Percentiles rank a stretch among this genome's conserved stretches.
Evolutionary conservation across 2,113 vertebrate genomes (phyloP).

Genomic region (Dolichotis patagonum): DNA sequence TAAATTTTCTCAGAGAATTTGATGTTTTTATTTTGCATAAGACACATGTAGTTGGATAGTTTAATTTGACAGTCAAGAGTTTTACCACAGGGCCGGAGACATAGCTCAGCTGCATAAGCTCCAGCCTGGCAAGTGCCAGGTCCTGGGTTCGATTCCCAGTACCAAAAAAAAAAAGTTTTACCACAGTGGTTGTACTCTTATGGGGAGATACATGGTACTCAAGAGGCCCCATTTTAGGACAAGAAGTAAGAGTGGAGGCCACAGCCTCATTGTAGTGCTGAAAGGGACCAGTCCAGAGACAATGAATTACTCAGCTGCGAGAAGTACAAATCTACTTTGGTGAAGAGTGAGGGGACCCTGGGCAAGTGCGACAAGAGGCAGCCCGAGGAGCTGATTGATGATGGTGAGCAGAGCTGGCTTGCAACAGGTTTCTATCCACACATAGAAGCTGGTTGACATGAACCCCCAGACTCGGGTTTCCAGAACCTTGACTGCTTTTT

Average conservation of each 20-base stretch:
- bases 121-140: too few species aligned
- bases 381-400: slow-evolving; percentile 96
- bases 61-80: not conserved
- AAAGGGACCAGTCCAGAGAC: slow-evolving; percentile 96
- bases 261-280: slow-evolving; percentile 92
- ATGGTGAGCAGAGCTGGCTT: slow-evolving; percentile 96
- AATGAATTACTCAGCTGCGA: slow-evolving; percentile 95
- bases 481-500: slow-evolving; percentile 95
- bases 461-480: slow-evolving; percentile 98
- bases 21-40: too few species aligned
- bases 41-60: too few species aligned
- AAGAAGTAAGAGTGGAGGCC: slow-evolving; percentile 71
- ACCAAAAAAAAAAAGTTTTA: not conserved
- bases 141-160: too few species aligned
- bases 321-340: slow-evolving; percentile 93
- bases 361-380: slow-evolving; percentile 94
- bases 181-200: not conserved
- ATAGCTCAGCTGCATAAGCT: too few species aligned
- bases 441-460: slow-evolving; percentile 95
- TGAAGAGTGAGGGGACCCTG: slow-evolving; percentile 94
- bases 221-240: slow-evolving; percentile 76
- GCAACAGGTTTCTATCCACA: slow-evolving; percentile 96
- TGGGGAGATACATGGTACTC: not conserved
- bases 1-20: slow-evolving; percentile 17
- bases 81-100: too few species aligned